Percentiles rank a stretch among this genome's conserved stretches.
Evolutionary conservation across 2,113 vertebrate species (phyloP).

Genomic region (Hyaena hyaena): DNA sequence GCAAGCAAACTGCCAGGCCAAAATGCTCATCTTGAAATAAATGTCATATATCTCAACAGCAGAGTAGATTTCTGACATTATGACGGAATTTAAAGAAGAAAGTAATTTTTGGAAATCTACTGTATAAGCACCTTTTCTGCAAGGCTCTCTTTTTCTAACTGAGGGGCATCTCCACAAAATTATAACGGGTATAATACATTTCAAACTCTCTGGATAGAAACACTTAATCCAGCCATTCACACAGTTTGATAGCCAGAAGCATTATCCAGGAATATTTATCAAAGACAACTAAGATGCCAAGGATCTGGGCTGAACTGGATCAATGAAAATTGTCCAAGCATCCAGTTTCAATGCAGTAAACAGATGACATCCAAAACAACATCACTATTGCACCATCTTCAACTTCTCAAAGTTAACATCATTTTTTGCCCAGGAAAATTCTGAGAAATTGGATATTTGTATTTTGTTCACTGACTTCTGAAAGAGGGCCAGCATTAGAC

Average conservation of each 20-base stretch:
- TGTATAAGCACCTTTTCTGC: neutral
- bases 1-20: neutral
- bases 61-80: neutral
- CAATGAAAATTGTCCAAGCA: neutral
- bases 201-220: neutral
- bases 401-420: neutral
- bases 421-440: conserved; percentile 32
- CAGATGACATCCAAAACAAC: conserved; percentile 27
- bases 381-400: neutral
- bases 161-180: neutral
- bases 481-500: neutral
- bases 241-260: neutral
- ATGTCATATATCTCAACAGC: neutral
- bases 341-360: neutral
- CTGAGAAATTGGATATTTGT: neutral
- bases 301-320: neutral
- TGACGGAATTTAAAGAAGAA: neutral
- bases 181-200: neutral
- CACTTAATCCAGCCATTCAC: neutral
- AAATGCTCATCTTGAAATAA: neutral
- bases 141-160: conserved; percentile 18
- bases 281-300: neutral
- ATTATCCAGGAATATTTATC: conserved; percentile 2
- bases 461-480: neutral
- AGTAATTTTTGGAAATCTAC: neutral